A percentile compares a stretch with the other conserved stretches of the same genome.
These are phyloP conservation scores for Eupeodes latifasciatus DNA, from an alignment of 2,888 invertebrate species.

Conservation along the genomic window DNA sequence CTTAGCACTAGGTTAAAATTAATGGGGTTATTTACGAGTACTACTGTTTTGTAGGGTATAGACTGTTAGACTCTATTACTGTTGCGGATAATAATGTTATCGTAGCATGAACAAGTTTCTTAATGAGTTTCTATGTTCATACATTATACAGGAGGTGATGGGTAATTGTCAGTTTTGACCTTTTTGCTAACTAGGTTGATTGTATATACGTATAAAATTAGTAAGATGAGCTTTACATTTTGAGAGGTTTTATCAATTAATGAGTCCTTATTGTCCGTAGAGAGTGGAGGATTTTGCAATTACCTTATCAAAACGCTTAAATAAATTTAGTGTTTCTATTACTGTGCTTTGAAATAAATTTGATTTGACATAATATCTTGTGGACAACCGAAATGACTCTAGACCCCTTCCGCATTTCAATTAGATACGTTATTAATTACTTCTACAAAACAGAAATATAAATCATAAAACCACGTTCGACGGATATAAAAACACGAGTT, in stretches of 20 bases:
- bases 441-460: too few species aligned
- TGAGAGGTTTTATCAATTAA: not conserved
- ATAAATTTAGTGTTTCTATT: not conserved
- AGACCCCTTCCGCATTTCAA: too few species aligned
- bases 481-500: too few species aligned
- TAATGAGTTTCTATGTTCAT: slow-evolving; percentile 51
- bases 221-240: slow-evolving; percentile 23
- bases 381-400: too few species aligned
- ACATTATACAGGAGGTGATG: slow-evolving; percentile 32
- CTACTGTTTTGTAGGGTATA: slow-evolving; percentile 21
- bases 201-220: not conserved
- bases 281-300: not conserved
- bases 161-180: slow-evolving; percentile 56
- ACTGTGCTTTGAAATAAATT: not conserved
- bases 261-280: too few species aligned
- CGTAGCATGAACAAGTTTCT: slow-evolving; percentile 44
- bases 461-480: too few species aligned
- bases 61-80: slow-evolving; percentile 11
- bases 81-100: slow-evolving; percentile 39
- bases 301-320: too few species aligned
- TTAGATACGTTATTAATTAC: too few species aligned
- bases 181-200: slow-evolving; percentile 59
- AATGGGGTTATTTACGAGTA: slow-evolving; percentile 43
- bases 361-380: too few species aligned
- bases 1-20: slow-evolving; percentile 59